Evolutionary conservation across 2,113 vertebrate genomes (phyloP).

Genomic region (Melanostigma gelatinosum): DNA sequence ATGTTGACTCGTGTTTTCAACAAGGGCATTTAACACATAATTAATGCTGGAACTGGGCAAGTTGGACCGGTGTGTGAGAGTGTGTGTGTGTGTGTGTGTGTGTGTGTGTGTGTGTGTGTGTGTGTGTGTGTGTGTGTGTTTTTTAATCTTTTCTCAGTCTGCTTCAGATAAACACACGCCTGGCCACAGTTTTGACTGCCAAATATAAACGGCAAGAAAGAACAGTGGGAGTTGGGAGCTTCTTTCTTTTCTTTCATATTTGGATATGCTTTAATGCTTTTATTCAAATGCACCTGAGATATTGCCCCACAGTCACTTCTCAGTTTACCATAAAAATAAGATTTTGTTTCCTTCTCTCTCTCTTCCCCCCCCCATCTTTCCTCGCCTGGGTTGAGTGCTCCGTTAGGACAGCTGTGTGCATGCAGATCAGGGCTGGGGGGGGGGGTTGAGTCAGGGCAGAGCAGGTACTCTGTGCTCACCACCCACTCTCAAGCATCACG

Average conservation of each 20-base stretch:
- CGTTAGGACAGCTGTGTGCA: slow-evolving; percentile 52
- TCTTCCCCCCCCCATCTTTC: slow-evolving; percentile 1
- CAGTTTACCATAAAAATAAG: slow-evolving; percentile 78
- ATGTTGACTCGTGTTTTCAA: slow-evolving; percentile 70
- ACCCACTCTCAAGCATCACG: slow-evolving; percentile 34
- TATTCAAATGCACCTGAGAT: slow-evolving; percentile 84
- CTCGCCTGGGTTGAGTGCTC: slow-evolving; percentile 68
- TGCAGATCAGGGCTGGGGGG: slow-evolving; percentile 53
- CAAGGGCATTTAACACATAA: slow-evolving; percentile 70
- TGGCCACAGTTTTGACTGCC: slow-evolving; percentile 86
- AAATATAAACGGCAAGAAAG: slow-evolving; percentile 83
- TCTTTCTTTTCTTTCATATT: slow-evolving; percentile 67
- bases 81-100: slow-evolving; percentile 36
- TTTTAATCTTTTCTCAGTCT: slow-evolving; percentile 62
- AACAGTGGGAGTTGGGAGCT: slow-evolving; percentile 34
- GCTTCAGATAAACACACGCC: slow-evolving; percentile 76
- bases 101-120: slow-evolving; percentile 26
- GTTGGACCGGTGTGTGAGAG: slow-evolving; percentile 30
- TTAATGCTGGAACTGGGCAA: slow-evolving; percentile 64
- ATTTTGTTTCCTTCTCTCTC: slow-evolving; percentile 63
- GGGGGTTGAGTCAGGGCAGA: slow-evolving; percentile 27
- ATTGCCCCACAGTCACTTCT: slow-evolving; percentile 75
- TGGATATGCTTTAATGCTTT: slow-evolving; percentile 83
- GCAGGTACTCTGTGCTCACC: slow-evolving; percentile 36
- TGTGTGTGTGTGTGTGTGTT: slow-evolving; percentile 38